phyloP scores from a whole-genome alignment of 2,888 invertebrate species.

The Drosophila silvestris region DNA sequence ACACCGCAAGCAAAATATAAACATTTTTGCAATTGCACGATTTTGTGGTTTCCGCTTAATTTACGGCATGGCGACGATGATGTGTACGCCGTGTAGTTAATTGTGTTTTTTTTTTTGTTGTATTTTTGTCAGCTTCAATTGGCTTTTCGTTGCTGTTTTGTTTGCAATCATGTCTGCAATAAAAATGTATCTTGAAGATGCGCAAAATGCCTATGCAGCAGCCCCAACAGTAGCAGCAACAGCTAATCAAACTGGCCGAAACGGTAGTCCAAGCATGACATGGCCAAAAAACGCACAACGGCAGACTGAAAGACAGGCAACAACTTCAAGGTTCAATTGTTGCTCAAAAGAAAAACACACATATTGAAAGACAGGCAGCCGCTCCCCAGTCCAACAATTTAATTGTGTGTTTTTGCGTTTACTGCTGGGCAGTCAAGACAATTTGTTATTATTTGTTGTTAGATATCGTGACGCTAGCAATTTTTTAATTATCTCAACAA shows the following conservation, averaged over 20 bases:
- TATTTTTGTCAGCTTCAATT: conserved; percentile 1
- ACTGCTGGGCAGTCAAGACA: conserved; percentile 63
- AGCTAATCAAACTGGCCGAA: conserved; percentile 51
- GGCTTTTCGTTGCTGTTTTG: conserved; percentile 22
- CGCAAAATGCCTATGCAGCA: conserved; percentile 17
- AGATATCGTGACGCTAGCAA: conserved; percentile 74
- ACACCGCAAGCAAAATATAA: conserved; percentile 34
- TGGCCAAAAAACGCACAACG: conserved; percentile 42
- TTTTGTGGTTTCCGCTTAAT: conserved; percentile 63
- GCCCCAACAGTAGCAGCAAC: conserved; percentile 12
- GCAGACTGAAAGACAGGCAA: background rate
- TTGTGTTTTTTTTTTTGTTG: conserved; percentile 61
- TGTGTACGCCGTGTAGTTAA: conserved; percentile 58
- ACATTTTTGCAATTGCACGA: conserved; percentile 64
- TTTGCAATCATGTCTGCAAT: conserved; percentile 8
- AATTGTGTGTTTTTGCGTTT: conserved; percentile 10
- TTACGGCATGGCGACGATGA: conserved; percentile 42
- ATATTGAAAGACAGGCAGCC: conserved; percentile 1
- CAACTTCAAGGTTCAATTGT: conserved; percentile 74
- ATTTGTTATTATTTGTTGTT: conserved; percentile 78
- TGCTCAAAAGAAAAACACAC: conserved; percentile 52
- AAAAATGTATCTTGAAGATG: conserved; percentile 51
- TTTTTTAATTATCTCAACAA: conserved; percentile 71
- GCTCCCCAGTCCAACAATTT: background rate
- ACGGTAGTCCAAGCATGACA: conserved; percentile 61